Evolutionary conservation across 2,888 invertebrate species (phyloP).

Genomic region (Apotomis capreana): DNA sequence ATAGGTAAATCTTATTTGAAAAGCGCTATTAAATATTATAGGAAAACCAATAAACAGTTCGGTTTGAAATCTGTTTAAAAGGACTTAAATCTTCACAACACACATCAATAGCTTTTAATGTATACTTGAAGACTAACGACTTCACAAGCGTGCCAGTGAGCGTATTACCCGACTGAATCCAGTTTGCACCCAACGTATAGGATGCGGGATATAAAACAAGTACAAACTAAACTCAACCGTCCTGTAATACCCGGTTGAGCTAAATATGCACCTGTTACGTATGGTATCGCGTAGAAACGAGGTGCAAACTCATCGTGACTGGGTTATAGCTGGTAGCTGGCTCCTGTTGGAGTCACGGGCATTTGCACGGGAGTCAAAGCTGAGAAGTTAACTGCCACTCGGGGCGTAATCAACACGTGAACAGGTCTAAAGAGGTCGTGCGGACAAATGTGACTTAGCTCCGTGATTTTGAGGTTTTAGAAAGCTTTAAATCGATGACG

Average conservation of each 20-base stretch:
- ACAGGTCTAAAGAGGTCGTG: neutral
- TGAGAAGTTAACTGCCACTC: slow-evolving; percentile 15
- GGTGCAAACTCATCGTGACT: neutral
- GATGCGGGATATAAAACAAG: neutral
- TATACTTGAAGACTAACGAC: neutral
- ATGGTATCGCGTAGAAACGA: neutral
- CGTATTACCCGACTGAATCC: neutral
- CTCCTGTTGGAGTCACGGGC: neutral
- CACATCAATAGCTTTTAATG: neutral
- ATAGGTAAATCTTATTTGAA: no score
- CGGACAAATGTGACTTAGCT: neutral
- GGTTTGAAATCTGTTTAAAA: neutral
- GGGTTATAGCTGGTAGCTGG: neutral
- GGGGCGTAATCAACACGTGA: slow-evolving; percentile 11
- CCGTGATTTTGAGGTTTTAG: no score
- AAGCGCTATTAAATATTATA: neutral
- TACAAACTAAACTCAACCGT: neutral
- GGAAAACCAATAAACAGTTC: neutral
- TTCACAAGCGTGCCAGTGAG: neutral
- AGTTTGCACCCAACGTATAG: neutral
- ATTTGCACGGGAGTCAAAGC: slow-evolving; percentile 9
- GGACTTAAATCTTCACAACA: neutral
- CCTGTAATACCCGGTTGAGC: neutral
- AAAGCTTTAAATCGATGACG: no score
- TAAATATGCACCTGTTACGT: neutral